phyloP scores from a whole-genome alignment of 2,888 invertebrate species.

The Eupithecia inturbata region DNA sequence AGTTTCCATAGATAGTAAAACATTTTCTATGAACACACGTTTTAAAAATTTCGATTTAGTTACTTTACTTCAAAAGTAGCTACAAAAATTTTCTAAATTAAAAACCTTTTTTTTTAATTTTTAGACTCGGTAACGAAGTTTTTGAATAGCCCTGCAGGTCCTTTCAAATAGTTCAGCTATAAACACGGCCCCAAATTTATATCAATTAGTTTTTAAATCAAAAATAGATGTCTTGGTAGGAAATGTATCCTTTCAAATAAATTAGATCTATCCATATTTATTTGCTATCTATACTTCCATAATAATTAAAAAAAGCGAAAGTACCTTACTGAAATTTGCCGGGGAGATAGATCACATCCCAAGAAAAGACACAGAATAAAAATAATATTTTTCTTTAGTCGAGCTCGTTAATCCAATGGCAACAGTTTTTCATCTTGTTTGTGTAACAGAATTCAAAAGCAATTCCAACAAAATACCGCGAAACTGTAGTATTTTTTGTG shows the following conservation, averaged over 20 bases:
- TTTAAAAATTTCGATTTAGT: too few relatives aligned
- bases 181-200: not conserved
- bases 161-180: not conserved
- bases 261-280: not conserved
- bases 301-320: not conserved
- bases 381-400: slow-evolving; percentile 33
- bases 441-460: slow-evolving; percentile 23
- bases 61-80: too few relatives aligned
- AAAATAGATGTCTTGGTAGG: too few relatives aligned
- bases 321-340: not conserved
- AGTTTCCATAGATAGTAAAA: too few relatives aligned
- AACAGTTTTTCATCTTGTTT: slow-evolving; percentile 49
- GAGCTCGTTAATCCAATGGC: slow-evolving; percentile 61
- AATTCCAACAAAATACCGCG: slow-evolving; percentile 22
- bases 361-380: not conserved
- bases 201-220: too few relatives aligned
- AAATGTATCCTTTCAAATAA: too few relatives aligned
- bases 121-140: too few relatives aligned
- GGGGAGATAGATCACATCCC: not conserved
- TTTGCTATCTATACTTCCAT: not conserved
- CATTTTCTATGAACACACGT: too few relatives aligned
- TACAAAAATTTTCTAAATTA: too few relatives aligned
- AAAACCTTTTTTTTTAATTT: too few relatives aligned
- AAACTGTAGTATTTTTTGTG: slow-evolving; percentile 28
- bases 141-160: not conserved